Evolutionary conservation across 2,113 vertebrate species (phyloP), one percentile per base, ranked within the genome.

Genomic region (Emydura subglobosa): DNA sequence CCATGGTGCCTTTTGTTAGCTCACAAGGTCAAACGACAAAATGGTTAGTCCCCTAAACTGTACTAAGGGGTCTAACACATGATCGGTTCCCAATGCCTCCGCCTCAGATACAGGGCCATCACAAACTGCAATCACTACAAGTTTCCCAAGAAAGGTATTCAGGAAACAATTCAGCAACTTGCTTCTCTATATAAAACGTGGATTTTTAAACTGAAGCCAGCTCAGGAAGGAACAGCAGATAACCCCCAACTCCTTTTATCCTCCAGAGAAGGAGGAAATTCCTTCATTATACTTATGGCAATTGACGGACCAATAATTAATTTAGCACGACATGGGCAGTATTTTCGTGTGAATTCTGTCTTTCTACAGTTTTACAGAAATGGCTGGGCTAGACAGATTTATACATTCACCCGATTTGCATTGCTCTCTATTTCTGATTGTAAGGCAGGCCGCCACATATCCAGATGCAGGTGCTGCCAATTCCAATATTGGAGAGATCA

Each of bases 61-160:
- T 78, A 92, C 92, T 29, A 78, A 68, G 16, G 57, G 13, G 5
- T 27, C 44, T 65, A 14, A 5, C 7, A 25, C 34, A 72, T 87
- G 80, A 95, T 55, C 50, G 89, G 25, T 10, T 95, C 72, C 78
- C 78, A 85, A 93, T 65, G 53, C 79, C 7, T 76, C 88, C 84
- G 53, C 94, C 94, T 90, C 94, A 53, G 76, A 96, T 78, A 87
- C 82, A 94, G 94, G 94, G 78, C 54, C 78, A 68, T 90, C 44
- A 24, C 90, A 86, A 95, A 95, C 91, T 96, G 85, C 85, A 95
- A 94, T 34, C 59, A 65, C 14, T 7, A 65, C 29, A 34, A 65
- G 14, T 65, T 31, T 65, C 31, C 59, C 59, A 68, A 68, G 61
- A 34, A 65, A 65, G 14, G 31, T 17, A 97, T 94, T 2, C 96